Base-by-base conservation (phyloP, 2,113 vertebrate species). In the Scomber scombrus region DNA sequence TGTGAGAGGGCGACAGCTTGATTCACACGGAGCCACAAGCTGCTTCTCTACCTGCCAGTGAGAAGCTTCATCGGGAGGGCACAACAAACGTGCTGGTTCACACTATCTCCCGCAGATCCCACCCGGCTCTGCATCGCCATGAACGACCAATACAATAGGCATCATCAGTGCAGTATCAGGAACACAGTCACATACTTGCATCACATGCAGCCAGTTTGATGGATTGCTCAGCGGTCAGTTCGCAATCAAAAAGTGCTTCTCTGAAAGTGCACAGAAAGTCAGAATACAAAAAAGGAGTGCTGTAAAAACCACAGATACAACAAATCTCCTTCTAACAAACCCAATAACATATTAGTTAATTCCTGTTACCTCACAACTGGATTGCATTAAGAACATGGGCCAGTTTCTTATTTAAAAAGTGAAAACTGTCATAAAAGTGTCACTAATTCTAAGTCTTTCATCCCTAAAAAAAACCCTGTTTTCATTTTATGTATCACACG, bases 31-130 rank as follows among this genome's bases (percentile, higher is more conserved):
- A 81, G 82, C 19, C 64, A 70, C 80, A 70, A 72, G 85, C 82
- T 85, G 88, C 74, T 78, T 64, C 34, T 23, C 77, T 63, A 55
- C 75, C 84, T 80, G 78, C 75, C 76, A 62, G 51, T 52, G 15
- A 15, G 29, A 21, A 46, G 81, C 62, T 73, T 62, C 45, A 55
- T 69, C 60, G 56, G 69, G 49, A 62, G 51, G 62, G n/a, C 29
- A 1, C 11, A 18, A 4, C 19, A 70, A 73, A 55, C 45, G 11
- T 62, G 21, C 47, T 47, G 50, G 71, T 78, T 81, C 18, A 70
- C 18, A 19, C 57, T 11, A 21, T 45, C 60, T 47, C 62, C 75
- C 52, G 65, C 62, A 70, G 62, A 50, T 73, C 57, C 57, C 5
- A 52, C 16, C 55, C 19, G 5, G 14, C 34, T 63, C 34, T 63